Evolutionary conservation across 2,888 invertebrate genomes (phyloP).

Genomic region (Abrostola triplasia): DNA sequence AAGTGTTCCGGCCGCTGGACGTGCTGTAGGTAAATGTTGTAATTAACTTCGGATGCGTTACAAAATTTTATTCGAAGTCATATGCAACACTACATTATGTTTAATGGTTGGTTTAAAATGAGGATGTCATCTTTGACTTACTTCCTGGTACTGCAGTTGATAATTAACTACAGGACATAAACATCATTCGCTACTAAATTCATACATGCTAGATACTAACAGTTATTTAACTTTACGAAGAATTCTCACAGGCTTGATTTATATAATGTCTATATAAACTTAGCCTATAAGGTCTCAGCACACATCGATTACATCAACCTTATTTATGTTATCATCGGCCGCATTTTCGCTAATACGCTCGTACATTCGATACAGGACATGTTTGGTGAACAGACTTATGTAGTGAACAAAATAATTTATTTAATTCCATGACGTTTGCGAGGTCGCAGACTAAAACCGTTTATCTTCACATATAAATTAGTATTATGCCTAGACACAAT

Average conservation of each 20-base stretch:
- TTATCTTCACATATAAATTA: constrained; percentile 39
- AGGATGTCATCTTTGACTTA: constrained; percentile 7
- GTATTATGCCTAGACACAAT: constrained; percentile 37
- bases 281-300: constrained; percentile 8
- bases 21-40: constrained; percentile 62
- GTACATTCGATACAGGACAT: neutral
- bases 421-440: constrained; percentile 34
- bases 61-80: constrained; percentile 48
- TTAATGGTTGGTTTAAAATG: constrained; percentile 13
- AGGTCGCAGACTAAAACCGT: constrained; percentile 46
- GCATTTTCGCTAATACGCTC: neutral
- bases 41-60: constrained; percentile 62
- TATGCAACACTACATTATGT: constrained; percentile 24
- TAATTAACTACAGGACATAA: neutral
- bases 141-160: neutral
- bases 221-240: neutral
- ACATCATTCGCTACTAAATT: neutral
- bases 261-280: constrained; percentile 7
- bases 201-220: neutral
- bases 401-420: constrained; percentile 36
- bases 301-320: constrained; percentile 20
- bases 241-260: constrained; percentile 1
- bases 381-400: constrained; percentile 18
- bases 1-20: constrained; percentile 72
- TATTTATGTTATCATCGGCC: constrained; percentile 5